These are phyloP conservation scores for Clangula hyemalis DNA, from an alignment of 2,797 vertebrate species.

Conservation along the genomic window DNA sequence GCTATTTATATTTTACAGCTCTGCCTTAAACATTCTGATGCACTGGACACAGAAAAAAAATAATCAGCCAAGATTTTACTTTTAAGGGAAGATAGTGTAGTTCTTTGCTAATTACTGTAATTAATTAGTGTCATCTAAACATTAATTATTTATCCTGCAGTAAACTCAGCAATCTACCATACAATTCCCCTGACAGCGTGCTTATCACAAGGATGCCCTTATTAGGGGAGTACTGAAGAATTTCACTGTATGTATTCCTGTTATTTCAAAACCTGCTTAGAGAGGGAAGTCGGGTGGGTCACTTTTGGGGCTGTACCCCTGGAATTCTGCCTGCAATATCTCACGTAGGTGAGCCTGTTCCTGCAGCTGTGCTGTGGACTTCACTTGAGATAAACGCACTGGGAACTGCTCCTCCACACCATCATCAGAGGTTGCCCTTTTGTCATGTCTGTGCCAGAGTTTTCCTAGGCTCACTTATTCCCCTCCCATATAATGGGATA, in stretches of 20 bases:
- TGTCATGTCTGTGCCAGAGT: rapidly evolving
- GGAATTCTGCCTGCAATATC: background rate
- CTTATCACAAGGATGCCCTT: background rate
- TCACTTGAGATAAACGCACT: background rate
- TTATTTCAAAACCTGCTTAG: background rate
- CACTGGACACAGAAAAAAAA: background rate
- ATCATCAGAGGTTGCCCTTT: background rate
- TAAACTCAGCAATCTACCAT: background rate
- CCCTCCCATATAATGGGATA: background rate
- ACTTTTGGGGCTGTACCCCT: background rate
- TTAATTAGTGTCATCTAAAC: constrained; percentile 39
- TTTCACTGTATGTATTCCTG: background rate
- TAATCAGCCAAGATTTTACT: background rate
- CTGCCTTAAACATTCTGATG: background rate
- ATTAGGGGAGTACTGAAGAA: background rate
- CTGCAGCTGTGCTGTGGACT: background rate
- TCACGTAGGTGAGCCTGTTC: rapidly evolving
- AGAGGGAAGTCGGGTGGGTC: rapidly evolving
- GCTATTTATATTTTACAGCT: background rate
- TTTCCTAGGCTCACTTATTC: background rate
- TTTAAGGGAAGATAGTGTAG: background rate
- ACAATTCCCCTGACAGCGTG: background rate
- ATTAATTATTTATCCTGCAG: constrained; percentile 55
- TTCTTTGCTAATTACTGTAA: constrained; percentile 9
- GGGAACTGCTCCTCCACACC: background rate